Evolutionary conservation across 2,113 vertebrate species (phyloP).

Genomic region (Cricetomys ansorgei): DNA sequence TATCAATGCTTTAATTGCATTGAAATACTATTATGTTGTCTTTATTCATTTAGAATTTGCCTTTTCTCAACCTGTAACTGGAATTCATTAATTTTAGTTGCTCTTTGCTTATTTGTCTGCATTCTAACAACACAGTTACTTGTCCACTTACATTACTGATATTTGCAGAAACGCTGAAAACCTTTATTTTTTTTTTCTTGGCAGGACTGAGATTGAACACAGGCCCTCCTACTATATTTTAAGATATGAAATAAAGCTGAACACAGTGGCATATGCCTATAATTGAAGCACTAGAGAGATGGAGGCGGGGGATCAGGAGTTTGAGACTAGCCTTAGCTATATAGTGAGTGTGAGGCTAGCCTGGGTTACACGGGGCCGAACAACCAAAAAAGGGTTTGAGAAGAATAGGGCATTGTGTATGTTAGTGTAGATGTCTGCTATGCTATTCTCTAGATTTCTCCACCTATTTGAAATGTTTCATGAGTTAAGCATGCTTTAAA

Average conservation of each 20-base stretch:
- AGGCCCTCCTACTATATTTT: not conserved
- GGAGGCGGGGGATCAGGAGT: not conserved
- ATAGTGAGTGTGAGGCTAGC: not conserved
- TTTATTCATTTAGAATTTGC: not conserved
- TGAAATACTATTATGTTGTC: not conserved
- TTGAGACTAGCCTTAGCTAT: not conserved
- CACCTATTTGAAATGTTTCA: not conserved
- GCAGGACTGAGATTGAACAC: not conserved
- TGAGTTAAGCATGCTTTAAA: not conserved
- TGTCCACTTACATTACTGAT: not conserved
- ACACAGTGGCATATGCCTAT: not conserved
- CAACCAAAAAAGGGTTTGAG: not conserved
- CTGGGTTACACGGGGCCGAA: not conserved
- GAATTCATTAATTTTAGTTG: not conserved
- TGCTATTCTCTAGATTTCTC: slow-evolving; percentile 10
- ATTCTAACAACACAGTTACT: not conserved
- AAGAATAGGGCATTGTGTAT: not conserved
- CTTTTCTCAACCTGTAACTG: not conserved
- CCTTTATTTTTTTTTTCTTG: not conserved
- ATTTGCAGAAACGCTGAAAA: not conserved
- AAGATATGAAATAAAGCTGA: not conserved
- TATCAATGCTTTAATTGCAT: too few relatives aligned
- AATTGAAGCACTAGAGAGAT: not conserved
- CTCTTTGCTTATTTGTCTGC: not conserved
- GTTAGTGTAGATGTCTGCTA: not conserved